Base-by-base conservation (phyloP, 1,140 invertebrate genomes). In the Phortica variegata region DNA sequence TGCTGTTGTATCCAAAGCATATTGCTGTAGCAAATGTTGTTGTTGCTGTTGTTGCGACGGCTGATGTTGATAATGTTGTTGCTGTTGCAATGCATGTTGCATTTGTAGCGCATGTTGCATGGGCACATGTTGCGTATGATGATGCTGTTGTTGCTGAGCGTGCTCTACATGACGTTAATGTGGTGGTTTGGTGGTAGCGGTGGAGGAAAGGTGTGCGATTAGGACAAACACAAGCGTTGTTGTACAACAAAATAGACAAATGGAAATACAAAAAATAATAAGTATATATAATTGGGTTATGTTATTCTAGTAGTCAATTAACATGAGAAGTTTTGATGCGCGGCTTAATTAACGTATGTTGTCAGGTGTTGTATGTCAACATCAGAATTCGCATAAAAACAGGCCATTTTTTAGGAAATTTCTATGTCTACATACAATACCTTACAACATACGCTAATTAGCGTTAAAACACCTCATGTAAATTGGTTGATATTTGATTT, bases 31-130 rank as follows among this genome's bases (percentile, higher is more conserved):
- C 29, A 15, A 13, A 33, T 52, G 52, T 10, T 79, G 63, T 70
- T 76, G 52, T 5, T 54, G 50, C 3, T 49, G 54, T 23, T 55
- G 58, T 7, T 48, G 48, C 61, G 74, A 46, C 79, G 78, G 13
- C 76, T 79, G 62, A 79, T 83, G 39, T 78, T 81, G 33, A 79
- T 83, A 56, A 2, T 62, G 59, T 41, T 65, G 61, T 48, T 65
- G 61, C 61, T 60, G 26, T 52, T 61, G 55, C 47, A 68, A 18
- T 2, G 61, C 52, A 43, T 69, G 65, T 56, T 69, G 60, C 40
- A 56, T 52, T 41, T 56, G 43, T 32, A 59, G 48, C 20, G 50
- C 49, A 2, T 58, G 55, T 2, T 52, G 49, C n/a, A n/a, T n/a
- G n/a, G n/a, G n/a, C n/a, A n/a, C n/a, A 34, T 60, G 54, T 26